These are phyloP conservation scores for Amblyopsis rosae DNA, from an alignment of 2,113 vertebrate species.

Conservation along the genomic window DNA sequence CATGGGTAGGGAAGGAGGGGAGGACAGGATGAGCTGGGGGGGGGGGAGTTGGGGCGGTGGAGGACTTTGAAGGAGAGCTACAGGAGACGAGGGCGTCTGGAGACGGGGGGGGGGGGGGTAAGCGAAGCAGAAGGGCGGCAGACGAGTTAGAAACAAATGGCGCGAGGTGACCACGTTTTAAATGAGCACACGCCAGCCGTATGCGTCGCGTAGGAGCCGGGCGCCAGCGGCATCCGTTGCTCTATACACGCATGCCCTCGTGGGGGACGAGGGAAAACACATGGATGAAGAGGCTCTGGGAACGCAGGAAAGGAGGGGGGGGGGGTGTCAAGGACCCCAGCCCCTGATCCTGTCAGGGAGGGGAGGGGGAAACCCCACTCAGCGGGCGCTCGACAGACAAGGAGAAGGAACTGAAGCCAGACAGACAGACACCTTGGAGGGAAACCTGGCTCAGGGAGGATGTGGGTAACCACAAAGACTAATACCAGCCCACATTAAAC, in stretches of 20 bases:
- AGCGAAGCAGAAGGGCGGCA: slow-evolving; percentile 7
- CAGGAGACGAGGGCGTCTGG: neutral
- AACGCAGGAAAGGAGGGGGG: slow-evolving; percentile 24
- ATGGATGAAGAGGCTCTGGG: slow-evolving; percentile 14
- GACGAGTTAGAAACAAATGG: neutral
- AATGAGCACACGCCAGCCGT: slow-evolving; percentile 17
- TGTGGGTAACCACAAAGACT: neutral
- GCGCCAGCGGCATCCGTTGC: slow-evolving; percentile 13
- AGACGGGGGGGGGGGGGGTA: neutral
- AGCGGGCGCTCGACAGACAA: slow-evolving; percentile 29
- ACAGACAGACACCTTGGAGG: slow-evolving; percentile 21
- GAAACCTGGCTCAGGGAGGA: slow-evolving; percentile 13
- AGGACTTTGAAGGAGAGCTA: slow-evolving; percentile 1
- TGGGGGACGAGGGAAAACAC: neutral
- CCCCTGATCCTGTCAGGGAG: slow-evolving; percentile 4
- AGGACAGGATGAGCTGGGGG: slow-evolving; percentile 34
- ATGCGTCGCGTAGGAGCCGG: slow-evolving; percentile 7
- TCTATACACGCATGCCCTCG: slow-evolving; percentile 22
- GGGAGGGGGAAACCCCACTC: slow-evolving; percentile 9
- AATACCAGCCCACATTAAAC: neutral
- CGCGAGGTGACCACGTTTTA: neutral
- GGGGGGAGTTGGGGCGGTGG: neutral
- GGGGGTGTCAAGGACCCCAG: neutral
- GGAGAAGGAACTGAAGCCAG: slow-evolving; percentile 23
- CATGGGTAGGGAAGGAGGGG: slow-evolving; percentile 23